Percentiles rank a stretch among this genome's conserved stretches.
Conservation (phyloP, 2,888 invertebrate species). For the Ichneumoninae sp. region DNA sequence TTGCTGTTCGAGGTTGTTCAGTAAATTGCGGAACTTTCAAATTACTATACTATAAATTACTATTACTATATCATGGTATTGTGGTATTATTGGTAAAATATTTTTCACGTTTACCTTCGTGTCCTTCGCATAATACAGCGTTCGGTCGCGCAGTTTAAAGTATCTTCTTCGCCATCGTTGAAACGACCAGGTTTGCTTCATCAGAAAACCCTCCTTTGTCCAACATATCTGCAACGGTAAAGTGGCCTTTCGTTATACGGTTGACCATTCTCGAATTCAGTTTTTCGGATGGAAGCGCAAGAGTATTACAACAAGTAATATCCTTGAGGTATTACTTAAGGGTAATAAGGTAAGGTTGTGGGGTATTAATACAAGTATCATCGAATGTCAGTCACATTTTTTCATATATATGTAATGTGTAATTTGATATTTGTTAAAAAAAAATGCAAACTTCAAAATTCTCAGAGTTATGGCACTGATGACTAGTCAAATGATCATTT, state of each 20-base stretch:
- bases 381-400: no score
- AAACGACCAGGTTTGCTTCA: conserved; percentile 94
- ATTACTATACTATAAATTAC: not conserved
- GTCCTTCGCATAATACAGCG: conserved; percentile 94
- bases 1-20: not conserved
- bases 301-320: no score
- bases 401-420: no score
- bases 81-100: not conserved
- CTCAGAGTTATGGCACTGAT: no score
- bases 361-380: no score
- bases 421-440: no score
- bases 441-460: no score
- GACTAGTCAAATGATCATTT: no score
- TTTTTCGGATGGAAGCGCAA: no score
- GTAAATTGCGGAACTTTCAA: not conserved
- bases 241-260: conserved; percentile 13
- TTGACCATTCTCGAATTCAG: no score
- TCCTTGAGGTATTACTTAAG: no score
- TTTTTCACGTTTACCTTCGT: conserved; percentile 88
- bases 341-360: no score
- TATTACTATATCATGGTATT: not conserved
- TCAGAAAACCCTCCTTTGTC: conserved; percentile 92
- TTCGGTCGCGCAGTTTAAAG: conserved; percentile 93
- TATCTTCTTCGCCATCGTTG: conserved; percentile 94
- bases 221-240: conserved; percentile 83